Base-by-base conservation (phyloP, 2,797 vertebrate species). In the Microcaecilia unicolor region DNA sequence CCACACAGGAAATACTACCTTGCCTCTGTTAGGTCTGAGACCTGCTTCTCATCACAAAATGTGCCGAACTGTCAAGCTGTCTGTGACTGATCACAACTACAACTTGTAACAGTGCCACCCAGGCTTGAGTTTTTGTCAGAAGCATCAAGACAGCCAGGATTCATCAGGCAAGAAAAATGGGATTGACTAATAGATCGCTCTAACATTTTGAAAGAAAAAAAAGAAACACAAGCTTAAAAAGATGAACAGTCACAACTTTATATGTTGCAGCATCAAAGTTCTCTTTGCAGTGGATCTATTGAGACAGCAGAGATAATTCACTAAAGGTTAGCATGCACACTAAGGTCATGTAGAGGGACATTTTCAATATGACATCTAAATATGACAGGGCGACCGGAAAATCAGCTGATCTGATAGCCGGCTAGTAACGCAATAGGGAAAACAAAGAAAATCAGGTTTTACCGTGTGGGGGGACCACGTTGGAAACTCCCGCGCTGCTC, bases 11-110 rank as follows among this genome's bases (percentile, higher is more conserved):
- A n/a, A n/a, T n/a, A n/a, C n/a, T n/a, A n/a, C n/a, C n/a, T n/a
- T n/a, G n/a, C n/a, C n/a, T 38, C 41, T 55, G 47, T 37, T 34
- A 13, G 30, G 8, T 37, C 27, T 39, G 33, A 48, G 29, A 59
- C 51, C 52, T 63, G 41, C 37, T 44, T 73, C 62, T 61, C 12
- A 20, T 67, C 65, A 67, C 58, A 45, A 55, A 42, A 31, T 48
- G 34, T 10, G 38, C 37, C 45, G 44, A 36, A 44, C 38, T 54
- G 48, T 65, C 46, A 57, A 49, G 46, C 27, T 54, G 60, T 38
- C 37, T 34, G 41, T 61, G 67, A 68, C 65, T 64, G 33, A 3
- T 25, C 37, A 40, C 38, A 47, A 54, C 41, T 22, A 15, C 14
- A 1, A 4, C 38, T 17, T 28, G 12, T 11, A 36, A 26, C 6